A percentile compares a stretch with the other conserved stretches of the same genome.
These are phyloP conservation scores for Adelognathus sp. DNA, from an alignment of 2,888 invertebrate species.

Conservation along the genomic window DNA sequence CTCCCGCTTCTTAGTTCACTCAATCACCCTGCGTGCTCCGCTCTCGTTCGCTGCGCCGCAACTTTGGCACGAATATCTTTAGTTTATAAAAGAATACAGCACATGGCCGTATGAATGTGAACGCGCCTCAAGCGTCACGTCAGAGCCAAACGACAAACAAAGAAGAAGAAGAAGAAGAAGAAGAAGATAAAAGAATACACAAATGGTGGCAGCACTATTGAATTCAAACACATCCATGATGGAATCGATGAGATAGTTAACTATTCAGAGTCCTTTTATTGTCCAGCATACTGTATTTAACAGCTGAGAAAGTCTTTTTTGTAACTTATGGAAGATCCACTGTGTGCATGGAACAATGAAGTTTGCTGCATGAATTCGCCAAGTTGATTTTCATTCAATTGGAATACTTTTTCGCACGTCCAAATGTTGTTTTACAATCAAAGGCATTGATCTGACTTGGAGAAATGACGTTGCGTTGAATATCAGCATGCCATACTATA, in stretches of 20 bases:
- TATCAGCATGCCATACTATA: not conserved
- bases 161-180: too few relatives aligned
- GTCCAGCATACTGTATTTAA: too few relatives aligned
- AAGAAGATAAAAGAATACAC: not conserved
- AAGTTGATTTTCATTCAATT: slow-evolving; percentile 7
- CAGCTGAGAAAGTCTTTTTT: not conserved
- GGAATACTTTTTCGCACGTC: not conserved
- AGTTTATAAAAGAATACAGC: too few relatives aligned
- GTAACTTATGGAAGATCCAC: not conserved
- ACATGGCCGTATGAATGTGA: too few relatives aligned
- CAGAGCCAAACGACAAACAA: too few relatives aligned
- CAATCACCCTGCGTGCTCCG: too few relatives aligned
- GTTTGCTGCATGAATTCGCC: slow-evolving; percentile 50
- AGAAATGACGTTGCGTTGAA: not conserved
- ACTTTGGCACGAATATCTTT: not conserved
- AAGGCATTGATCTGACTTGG: not conserved
- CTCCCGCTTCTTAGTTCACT: too few relatives aligned
- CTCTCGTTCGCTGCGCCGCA: not conserved
- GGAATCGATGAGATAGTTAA: too few relatives aligned
- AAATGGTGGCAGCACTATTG: too few relatives aligned
- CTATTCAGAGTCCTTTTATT: too few relatives aligned
- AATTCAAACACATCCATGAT: too few relatives aligned
- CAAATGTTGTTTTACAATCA: slow-evolving; percentile 14
- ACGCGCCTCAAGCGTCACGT: too few relatives aligned
- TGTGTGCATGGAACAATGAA: slow-evolving; percentile 21